Base-by-base conservation (phyloP, 1,140 invertebrate species). In the Globodera ellingtonae region DNA sequence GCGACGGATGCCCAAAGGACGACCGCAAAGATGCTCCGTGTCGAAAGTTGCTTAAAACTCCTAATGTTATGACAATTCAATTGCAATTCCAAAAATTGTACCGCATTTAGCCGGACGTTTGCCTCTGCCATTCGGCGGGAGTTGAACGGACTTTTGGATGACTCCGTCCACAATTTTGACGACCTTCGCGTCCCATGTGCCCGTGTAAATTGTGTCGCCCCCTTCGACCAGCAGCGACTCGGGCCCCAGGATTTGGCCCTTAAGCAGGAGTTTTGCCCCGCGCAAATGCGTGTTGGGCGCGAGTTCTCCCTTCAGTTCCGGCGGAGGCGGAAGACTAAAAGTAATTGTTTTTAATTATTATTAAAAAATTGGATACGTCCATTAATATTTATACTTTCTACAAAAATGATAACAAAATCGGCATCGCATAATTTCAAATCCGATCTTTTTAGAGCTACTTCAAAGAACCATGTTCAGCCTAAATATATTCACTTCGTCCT, bases 151-250 rank as follows among this genome's bases (percentile, higher is more conserved):
- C 59, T 87, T 86, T 18, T 75, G 66, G 35, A 87, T 72, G n/a
- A 74, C 67, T 66, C 82, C 86, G 24, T 89, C 69, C 9, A 85
- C 86, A 66, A 88, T 88, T 76, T 89, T 82, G n/a, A 88, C n/a
- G 6, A 88, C 48, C 75, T 83, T 83, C 46, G 84, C 86, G 79
- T 89, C 88, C 69, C 81, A 79, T 24, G 86, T 86, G 47, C 82
- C 80, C 6, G 84, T 87, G 67, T 86, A 88, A 44, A 88, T 80
- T 6, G 82, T 78, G 52, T 86, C 81, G 79, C 81, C 79, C 72
- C 80, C 87, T 75, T 89, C 84, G 6, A 89, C 81, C 10, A 88
- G 72, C 65, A 88, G 80, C n/a, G 84, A 88, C 74, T 88, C 86
- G 6, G 86, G 86, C 24, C 86, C 86, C 21, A 9, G 21, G 62